Evolutionary conservation across 2,113 vertebrate genomes (phyloP), one percentile per base, ranked within the genome.

Genomic region (Brienomyrus longianalis): DNA sequence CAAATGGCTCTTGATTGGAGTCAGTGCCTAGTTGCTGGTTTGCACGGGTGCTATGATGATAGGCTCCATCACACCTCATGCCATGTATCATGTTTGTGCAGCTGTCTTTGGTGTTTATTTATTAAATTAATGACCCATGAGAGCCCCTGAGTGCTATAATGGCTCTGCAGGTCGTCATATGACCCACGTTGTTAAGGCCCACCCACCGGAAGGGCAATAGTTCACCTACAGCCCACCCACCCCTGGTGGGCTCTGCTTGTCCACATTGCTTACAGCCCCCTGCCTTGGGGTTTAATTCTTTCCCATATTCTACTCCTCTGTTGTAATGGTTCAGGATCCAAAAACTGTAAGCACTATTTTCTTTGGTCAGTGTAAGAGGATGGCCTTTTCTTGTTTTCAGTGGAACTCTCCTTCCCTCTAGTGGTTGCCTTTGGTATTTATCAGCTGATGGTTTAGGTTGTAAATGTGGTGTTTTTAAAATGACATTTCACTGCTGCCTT

Each of bases 1-100:
- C 74, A 54, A 83, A 83, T 83, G 88, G 88, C 50, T 56, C 50
- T 89, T 43, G 31, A 59, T 47, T 89, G 13, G 80, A 31, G 80
- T 9, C 52, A 2, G 31, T 19, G 31, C 5, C 51, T 39, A 0
- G 51, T 19, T 89, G 39, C 54, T 47, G 35, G 35, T 43, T 31
- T 31, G 62, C 27, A 11, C 62, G 27, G 62, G 62, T 70, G 27
- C 27, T 31, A 31, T 87, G 31, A 86, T 50, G 47, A 59, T 51
- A 35, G 47, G 3, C 48, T 5, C 77, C 43, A n/a, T 11, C 17
- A 10, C 77, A 45, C 89, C 21, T 51, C 39, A 8, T 27, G 39
- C 43, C 23, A 31, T 45, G 43, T 88, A 27, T 45, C 35, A 23
- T 54, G 31, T 88, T 62, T 70, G 62, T 50, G 8, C 43, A 74